Percentiles rank a stretch among this genome's conserved stretches.
Evolutionary conservation across 2,113 vertebrate genomes (phyloP).

Genomic region (Oreochromis spilurus): DNA sequence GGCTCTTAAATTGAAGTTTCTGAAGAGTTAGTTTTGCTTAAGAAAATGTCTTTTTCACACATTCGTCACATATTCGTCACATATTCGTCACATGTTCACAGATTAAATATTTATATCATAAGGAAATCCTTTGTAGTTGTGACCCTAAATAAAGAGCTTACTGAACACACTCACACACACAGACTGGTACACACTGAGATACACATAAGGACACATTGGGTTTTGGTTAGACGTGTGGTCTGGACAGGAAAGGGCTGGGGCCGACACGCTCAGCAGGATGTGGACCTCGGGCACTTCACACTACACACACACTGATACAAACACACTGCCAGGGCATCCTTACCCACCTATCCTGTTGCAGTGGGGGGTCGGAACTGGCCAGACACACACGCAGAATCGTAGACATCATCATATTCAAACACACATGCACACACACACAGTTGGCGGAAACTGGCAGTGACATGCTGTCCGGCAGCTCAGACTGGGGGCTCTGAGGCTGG

Average conservation of each 20-base stretch:
- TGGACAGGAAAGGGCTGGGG: constrained; percentile 68
- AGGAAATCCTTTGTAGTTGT: not conserved
- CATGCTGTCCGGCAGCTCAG: constrained; percentile 54
- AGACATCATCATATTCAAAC: constrained; percentile 30
- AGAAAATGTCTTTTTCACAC: not conserved
- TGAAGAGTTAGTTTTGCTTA: not conserved
- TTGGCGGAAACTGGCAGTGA: constrained; percentile 69
- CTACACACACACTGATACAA: constrained; percentile 33
- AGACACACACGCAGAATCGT: constrained; percentile 21
- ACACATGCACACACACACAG: constrained; percentile 7
- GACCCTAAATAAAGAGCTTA: not conserved
- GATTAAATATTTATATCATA: not conserved
- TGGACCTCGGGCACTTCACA: constrained; percentile 32
- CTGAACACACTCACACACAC: not conserved
- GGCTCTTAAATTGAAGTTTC: too few relatives aligned
- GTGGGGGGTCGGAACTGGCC: constrained; percentile 44
- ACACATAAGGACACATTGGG: constrained; percentile 55
- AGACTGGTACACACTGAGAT: not conserved
- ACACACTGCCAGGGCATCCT: constrained; percentile 35
- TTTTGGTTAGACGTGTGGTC: constrained; percentile 71
- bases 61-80: not conserved
- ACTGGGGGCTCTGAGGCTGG: constrained; percentile 60
- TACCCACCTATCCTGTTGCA: constrained; percentile 65
- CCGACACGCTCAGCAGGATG: constrained; percentile 64
- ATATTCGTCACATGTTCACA: not conserved